A percentile compares a stretch with the other conserved stretches of the same genome.
These are phyloP conservation scores for Polyploca ridens DNA, from an alignment of 2,888 invertebrate species.

Conservation along the genomic window DNA sequence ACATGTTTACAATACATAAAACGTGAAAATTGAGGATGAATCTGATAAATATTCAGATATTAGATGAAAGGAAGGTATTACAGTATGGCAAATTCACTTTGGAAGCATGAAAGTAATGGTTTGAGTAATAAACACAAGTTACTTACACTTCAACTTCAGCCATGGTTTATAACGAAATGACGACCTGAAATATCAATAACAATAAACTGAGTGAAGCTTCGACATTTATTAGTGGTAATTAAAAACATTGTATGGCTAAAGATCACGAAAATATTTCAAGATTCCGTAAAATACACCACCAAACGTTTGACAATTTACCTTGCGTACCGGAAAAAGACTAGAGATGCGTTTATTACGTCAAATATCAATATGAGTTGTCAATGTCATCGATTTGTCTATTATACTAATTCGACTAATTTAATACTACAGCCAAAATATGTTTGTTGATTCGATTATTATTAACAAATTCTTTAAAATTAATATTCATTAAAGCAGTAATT, in stretches of 20 bases:
- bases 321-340: conserved; percentile 80
- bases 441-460: too few species aligned
- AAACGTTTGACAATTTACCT: conserved; percentile 82
- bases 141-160: conserved; percentile 94
- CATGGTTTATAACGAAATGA: conserved; percentile 84
- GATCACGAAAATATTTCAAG: conserved; percentile 66
- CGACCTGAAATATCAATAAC: conserved; percentile 78
- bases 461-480: too few species aligned
- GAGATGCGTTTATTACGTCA: conserved; percentile 18
- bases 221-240: conserved; percentile 43
- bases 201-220: conserved; percentile 51
- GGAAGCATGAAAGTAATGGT: conserved; percentile 10
- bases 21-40: background rate
- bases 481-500: too few species aligned
- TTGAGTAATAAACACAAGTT: conserved; percentile 43
- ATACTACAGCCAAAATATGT: too few species aligned
- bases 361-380: too few species aligned
- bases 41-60: background rate
- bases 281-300: conserved; percentile 62
- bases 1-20: conserved; percentile 40
- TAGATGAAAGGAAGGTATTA: background rate
- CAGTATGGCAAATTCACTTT: background rate
- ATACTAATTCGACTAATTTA: too few species aligned
- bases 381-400: too few species aligned
- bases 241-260: conserved; percentile 36